Conservation (phyloP, 2,113 vertebrate species). For the Tragelaphus scriptus region DNA sequence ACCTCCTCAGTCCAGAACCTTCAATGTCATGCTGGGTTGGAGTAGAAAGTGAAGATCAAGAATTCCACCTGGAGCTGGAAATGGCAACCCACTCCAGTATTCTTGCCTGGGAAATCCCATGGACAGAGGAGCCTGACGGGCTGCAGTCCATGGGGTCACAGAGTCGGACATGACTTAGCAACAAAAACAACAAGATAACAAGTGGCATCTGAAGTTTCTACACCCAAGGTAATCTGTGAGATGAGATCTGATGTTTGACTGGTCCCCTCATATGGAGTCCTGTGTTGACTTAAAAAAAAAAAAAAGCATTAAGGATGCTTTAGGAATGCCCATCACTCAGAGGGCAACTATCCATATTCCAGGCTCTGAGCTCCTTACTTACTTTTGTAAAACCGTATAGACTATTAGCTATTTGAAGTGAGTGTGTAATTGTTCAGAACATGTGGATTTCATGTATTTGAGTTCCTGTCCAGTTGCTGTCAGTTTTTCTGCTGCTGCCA, state of each 20-base stretch:
- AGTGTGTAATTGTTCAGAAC: conserved; percentile 26
- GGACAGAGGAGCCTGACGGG: not conserved
- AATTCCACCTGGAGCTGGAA: not conserved
- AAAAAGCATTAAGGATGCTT: not conserved
- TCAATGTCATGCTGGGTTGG: not conserved
- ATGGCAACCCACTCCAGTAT: not conserved
- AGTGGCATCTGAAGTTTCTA: not conserved
- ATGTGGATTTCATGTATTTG: conserved; percentile 6
- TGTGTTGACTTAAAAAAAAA: not conserved
- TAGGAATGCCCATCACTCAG: not conserved
- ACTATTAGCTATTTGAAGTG: conserved; percentile 12
- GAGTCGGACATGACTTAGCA: not conserved
- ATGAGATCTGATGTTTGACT: not conserved
- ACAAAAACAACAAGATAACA: not conserved
- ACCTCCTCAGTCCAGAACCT: not conserved
- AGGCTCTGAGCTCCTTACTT: conserved; percentile 5
- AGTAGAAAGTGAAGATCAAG: not conserved
- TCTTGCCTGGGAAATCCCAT: not conserved
- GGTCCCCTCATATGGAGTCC: not conserved
- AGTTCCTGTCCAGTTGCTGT: not conserved
- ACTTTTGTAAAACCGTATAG: not conserved
- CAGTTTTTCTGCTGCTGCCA: conserved; percentile 3
- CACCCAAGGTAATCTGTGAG: not conserved
- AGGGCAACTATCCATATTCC: not conserved
- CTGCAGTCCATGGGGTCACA: not conserved